These are phyloP conservation scores for Tribolium madens DNA, from an alignment of 1,140 invertebrate genomes.

Conservation along the genomic window DNA sequence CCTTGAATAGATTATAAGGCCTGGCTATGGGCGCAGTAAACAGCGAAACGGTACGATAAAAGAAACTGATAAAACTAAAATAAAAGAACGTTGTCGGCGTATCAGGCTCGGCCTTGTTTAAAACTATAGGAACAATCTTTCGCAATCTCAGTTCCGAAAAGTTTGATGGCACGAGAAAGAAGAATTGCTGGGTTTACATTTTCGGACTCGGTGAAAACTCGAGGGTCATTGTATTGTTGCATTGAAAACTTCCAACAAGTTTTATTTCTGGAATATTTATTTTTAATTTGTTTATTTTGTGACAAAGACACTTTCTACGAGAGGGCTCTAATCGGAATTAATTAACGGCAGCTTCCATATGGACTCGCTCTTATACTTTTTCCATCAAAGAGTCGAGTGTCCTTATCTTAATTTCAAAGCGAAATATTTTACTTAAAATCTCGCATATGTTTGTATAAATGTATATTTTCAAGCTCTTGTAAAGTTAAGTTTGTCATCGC, in stretches of 20 bases:
- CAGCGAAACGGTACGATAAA: slow-evolving; percentile 52
- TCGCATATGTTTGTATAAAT: not conserved
- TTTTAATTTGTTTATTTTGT: slow-evolving; percentile 43
- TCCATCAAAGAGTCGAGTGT: not conserved
- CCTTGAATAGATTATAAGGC: slow-evolving; percentile 53
- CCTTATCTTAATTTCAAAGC: not conserved
- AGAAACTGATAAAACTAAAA: slow-evolving; percentile 56
- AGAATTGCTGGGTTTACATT: slow-evolving; percentile 54
- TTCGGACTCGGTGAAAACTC: slow-evolving; percentile 50
- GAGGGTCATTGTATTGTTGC: slow-evolving; percentile 53
- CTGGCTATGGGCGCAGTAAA: slow-evolving; percentile 43
- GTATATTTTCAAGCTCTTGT: not conserved
- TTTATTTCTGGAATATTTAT: slow-evolving; percentile 52
- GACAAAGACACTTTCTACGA: not conserved
- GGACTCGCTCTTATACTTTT: not conserved
- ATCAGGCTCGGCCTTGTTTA: slow-evolving; percentile 54
- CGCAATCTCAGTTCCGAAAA: slow-evolving; percentile 58
- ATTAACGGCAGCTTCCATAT: slow-evolving; percentile 9
- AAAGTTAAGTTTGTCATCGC: not conserved
- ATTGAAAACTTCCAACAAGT: slow-evolving; percentile 48
- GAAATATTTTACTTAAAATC: not conserved
- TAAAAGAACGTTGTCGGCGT: slow-evolving; percentile 53
- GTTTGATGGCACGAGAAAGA: slow-evolving; percentile 59
- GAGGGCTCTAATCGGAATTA: not conserved
- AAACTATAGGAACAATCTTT: slow-evolving; percentile 60